Percentiles rank a stretch among this genome's conserved stretches.
These are phyloP conservation scores for Rhinatrema bivittatum DNA, from an alignment of 2,797 vertebrate genomes.

Conservation along the genomic window DNA sequence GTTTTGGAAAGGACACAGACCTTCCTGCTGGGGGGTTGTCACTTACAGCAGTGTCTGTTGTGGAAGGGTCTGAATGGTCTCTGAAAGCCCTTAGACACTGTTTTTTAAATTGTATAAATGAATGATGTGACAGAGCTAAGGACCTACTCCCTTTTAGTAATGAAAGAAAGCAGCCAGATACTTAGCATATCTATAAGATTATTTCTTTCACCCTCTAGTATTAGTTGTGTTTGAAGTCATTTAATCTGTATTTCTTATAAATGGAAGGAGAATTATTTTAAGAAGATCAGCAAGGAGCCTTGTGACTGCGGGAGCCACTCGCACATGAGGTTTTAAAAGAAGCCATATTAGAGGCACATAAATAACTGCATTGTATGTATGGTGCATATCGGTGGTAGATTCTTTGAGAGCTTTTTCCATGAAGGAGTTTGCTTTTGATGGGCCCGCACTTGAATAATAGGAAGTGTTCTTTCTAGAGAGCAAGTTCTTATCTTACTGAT, in stretches of 20 bases:
- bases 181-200: slow-evolving; percentile 60
- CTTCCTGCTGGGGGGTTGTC: slow-evolving; percentile 58
- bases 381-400: no score
- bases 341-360: no score
- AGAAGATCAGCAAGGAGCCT: slow-evolving; percentile 40
- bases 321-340: neutral
- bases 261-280: slow-evolving; percentile 55
- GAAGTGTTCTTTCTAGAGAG: no score
- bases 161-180: slow-evolving; percentile 53
- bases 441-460: no score
- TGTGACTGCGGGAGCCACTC: neutral
- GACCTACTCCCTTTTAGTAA: slow-evolving; percentile 50
- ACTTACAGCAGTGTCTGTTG: slow-evolving; percentile 60
- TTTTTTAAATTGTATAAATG: slow-evolving; percentile 72
- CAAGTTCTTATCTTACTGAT: no score
- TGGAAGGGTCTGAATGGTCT: slow-evolving; percentile 52
- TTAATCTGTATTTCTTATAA: slow-evolving; percentile 60
- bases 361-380: neutral
- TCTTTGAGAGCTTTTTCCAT: no score
- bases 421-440: no score
- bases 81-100: slow-evolving; percentile 53
- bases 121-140: slow-evolving; percentile 71
- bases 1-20: slow-evolving; percentile 49
- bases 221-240: slow-evolving; percentile 49
- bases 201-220: slow-evolving; percentile 57